These are phyloP conservation scores for Cantharis rustica DNA, from an alignment of 2,888 invertebrate species.

Conservation along the genomic window DNA sequence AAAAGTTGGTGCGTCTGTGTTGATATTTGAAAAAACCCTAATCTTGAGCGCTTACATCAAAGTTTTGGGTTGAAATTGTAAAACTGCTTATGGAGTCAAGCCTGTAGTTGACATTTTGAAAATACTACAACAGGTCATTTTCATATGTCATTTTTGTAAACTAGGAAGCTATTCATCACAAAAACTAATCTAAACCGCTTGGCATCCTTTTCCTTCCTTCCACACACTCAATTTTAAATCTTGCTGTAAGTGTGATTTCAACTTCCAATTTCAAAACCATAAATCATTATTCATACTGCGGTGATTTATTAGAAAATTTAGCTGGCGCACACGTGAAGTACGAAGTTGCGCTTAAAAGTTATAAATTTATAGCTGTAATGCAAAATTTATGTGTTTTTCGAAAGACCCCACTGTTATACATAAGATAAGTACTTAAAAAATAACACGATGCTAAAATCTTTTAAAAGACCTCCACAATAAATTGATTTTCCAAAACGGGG, in stretches of 20 bases:
- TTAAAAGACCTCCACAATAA: background rate
- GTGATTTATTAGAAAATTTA: constrained; percentile 29
- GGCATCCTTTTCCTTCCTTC: constrained; percentile 29
- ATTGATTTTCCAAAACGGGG: background rate
- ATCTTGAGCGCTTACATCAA: constrained; percentile 9
- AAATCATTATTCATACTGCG: constrained; percentile 25
- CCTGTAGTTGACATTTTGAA: constrained; percentile 28
- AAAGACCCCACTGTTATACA: background rate
- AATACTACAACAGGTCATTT: constrained; percentile 35
- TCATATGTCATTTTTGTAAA: constrained; percentile 36
- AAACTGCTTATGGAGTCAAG: constrained; percentile 15
- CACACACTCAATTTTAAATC: constrained; percentile 38
- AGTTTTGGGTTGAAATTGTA: constrained; percentile 27
- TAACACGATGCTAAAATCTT: background rate
- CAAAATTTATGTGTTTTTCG: constrained; percentile 29
- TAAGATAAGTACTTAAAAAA: constrained; percentile 4
- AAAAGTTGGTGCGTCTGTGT: background rate
- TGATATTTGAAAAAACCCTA: background rate
- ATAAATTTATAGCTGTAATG: constrained; percentile 26
- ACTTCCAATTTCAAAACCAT: constrained; percentile 28
- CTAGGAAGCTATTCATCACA: constrained; percentile 34
- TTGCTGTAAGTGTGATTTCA: constrained; percentile 26
- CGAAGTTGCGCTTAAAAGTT: constrained; percentile 28
- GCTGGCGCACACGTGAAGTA: constrained; percentile 25
- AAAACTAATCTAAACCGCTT: constrained; percentile 33